Conservation (phyloP, 2,888 invertebrate species). For the Therioaphis trifolii region DNA sequence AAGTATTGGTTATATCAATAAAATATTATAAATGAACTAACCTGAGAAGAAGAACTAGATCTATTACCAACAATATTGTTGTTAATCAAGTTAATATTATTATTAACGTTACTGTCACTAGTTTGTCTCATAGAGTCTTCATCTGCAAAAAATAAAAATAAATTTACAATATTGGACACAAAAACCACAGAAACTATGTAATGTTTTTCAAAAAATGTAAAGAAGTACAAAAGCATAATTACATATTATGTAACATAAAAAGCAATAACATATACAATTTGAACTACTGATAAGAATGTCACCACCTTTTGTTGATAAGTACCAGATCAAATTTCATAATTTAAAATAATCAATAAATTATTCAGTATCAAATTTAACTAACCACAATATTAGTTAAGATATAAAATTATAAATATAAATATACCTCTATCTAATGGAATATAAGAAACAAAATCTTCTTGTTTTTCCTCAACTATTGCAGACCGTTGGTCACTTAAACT, state of each 20-base stretch:
- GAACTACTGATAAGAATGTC: no score
- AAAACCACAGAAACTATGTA: no score
- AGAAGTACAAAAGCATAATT: no score
- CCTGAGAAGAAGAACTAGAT: conserved; percentile 61
- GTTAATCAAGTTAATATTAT: conserved; percentile 60
- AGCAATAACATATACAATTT: no score
- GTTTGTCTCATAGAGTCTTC: conserved; percentile 46
- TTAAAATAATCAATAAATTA: neutral
- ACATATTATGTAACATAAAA: no score
- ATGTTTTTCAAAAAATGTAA: no score
- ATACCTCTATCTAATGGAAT: conserved; percentile 53
- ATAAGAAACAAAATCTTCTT: conserved; percentile 59
- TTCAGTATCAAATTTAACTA: no score
- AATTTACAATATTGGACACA: neutral
- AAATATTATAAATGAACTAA: conserved; percentile 5
- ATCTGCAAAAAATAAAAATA: conserved; percentile 8
- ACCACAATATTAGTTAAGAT: no score
- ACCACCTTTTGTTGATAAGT: no score
- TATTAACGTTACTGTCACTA: conserved; percentile 55
- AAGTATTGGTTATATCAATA: neutral
- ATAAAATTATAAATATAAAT: conserved; percentile 13
- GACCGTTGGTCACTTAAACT: conserved; percentile 53
- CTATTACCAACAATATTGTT: conserved; percentile 57
- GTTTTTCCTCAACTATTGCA: conserved; percentile 57
- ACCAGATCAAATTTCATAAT: no score